A percentile compares a stretch with the other conserved stretches of the same genome.
phyloP scores from a whole-genome alignment of 2,797 vertebrate genomes.

The Sylvilagus floridanus region DNA sequence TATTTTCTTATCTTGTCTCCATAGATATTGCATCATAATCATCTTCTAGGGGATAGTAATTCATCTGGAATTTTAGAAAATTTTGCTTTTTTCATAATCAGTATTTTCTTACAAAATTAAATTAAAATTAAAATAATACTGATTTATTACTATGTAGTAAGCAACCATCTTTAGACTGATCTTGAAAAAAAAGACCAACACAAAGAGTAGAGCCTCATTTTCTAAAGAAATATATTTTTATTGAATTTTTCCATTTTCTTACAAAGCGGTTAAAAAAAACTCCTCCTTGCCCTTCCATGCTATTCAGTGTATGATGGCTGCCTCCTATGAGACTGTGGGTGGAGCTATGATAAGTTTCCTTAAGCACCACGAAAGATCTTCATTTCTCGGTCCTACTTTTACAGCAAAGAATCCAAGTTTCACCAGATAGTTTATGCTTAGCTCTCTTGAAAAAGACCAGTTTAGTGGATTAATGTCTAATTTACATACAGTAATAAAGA shows the following conservation, averaged over 20 bases:
- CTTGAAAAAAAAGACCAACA: slow-evolving; percentile 78
- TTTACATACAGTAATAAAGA: slow-evolving; percentile 84
- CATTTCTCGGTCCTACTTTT: slow-evolving; percentile 78
- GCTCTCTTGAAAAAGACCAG: slow-evolving; percentile 81
- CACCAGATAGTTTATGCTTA: slow-evolving; percentile 76
- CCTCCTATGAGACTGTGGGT: slow-evolving; percentile 76
- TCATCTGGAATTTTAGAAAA: slow-evolving; percentile 64
- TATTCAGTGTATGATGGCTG: slow-evolving; percentile 69
- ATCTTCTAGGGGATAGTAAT: slow-evolving; percentile 73
- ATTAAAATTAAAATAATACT: no score
- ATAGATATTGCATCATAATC: slow-evolving; percentile 58
- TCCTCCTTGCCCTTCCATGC: slow-evolving; percentile 78
- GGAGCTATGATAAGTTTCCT: slow-evolving; percentile 76
- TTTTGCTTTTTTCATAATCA: slow-evolving; percentile 56
- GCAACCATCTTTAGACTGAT: slow-evolving; percentile 65
- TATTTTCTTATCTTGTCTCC: slow-evolving; percentile 32
- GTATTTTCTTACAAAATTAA: slow-evolving; percentile 77
- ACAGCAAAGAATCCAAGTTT: slow-evolving; percentile 82
- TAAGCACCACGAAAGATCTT: slow-evolving; percentile 73
- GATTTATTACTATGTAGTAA: slow-evolving; percentile 59
- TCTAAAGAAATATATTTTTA: slow-evolving; percentile 87
- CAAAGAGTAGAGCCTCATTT: slow-evolving; percentile 77
- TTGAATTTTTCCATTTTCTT: slow-evolving; percentile 84
- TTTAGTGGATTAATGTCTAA: slow-evolving; percentile 81
- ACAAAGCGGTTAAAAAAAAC: slow-evolving; percentile 84